Percentiles rank a stretch among this genome's conserved stretches.
Conservation (phyloP, 2,113 vertebrate species). For the Otocyon megalotis region DNA sequence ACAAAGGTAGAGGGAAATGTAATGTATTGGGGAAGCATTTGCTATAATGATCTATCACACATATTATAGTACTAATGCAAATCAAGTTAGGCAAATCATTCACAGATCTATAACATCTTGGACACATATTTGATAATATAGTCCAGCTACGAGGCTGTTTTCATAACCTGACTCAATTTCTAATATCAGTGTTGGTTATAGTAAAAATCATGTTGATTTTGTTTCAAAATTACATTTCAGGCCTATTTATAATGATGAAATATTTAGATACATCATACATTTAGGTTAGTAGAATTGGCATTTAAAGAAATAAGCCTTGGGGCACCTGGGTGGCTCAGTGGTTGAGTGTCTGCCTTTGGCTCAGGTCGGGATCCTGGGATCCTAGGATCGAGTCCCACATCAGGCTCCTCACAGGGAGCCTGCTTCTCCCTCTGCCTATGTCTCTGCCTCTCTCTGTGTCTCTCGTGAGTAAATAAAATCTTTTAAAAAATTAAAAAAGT, state of each 20-base stretch:
- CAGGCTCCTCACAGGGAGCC: no score
- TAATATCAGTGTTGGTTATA: not conserved
- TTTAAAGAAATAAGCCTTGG: not conserved
- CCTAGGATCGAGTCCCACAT: no score
- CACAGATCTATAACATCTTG: not conserved
- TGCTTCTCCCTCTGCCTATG: no score
- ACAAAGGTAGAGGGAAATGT: not conserved
- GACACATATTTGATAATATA: not conserved
- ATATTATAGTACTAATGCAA: not conserved
- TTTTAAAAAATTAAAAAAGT: no score
- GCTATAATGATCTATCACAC: not conserved
- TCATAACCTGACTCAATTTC: not conserved
- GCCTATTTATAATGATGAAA: not conserved
- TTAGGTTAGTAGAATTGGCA: not conserved
- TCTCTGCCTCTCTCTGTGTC: no score
- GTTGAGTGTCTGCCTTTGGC: no score
- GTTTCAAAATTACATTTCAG: not conserved
- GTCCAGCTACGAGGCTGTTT: not conserved
- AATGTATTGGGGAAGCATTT: not conserved
- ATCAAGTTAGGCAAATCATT: not conserved
- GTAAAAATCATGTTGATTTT: constrained; percentile 19
- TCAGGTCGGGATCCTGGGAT: no score
- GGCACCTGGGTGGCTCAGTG: no score
- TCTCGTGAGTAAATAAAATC: no score
- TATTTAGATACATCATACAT: not conserved